These are phyloP conservation scores for Ia io DNA, from an alignment of 2,113 vertebrate species.

Conservation along the genomic window DNA sequence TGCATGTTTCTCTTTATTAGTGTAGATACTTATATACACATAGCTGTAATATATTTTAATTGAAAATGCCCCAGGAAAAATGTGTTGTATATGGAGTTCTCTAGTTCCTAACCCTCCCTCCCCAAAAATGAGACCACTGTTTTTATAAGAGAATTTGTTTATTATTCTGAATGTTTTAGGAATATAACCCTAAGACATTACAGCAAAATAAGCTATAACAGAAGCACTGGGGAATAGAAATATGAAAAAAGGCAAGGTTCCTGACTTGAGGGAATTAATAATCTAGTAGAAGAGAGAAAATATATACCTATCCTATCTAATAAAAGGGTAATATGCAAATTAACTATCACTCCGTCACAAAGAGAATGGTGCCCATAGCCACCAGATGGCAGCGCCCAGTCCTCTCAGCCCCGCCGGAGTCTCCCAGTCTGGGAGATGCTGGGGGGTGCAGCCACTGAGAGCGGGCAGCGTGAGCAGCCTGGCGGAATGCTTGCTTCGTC, in stretches of 20 bases:
- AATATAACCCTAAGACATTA: neutral
- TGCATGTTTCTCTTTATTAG: too few species aligned
- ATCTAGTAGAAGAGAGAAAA: neutral
- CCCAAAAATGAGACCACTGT: neutral
- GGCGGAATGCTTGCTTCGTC: too few species aligned
- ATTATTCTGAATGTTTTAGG: conserved; percentile 6
- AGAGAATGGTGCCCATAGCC: too few species aligned
- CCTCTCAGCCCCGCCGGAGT: too few species aligned
- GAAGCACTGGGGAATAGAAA: neutral
- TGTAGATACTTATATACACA: neutral
- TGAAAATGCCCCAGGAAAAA: neutral
- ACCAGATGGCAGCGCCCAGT: too few species aligned
- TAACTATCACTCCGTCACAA: too few species aligned
- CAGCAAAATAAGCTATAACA: neutral
- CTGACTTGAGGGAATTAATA: neutral
- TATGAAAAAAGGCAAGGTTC: neutral
- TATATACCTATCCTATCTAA: neutral
- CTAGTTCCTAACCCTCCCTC: neutral
- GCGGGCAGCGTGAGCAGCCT: too few species aligned
- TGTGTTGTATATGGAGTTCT: neutral
- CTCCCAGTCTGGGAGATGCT: too few species aligned
- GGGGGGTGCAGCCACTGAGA: too few species aligned
- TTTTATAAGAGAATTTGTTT: neutral
- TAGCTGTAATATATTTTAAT: neutral
- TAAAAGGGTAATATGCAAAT: too few species aligned